phyloP scores from a whole-genome alignment of 2,888 invertebrate genomes.

The Monochamus alternatus region DNA sequence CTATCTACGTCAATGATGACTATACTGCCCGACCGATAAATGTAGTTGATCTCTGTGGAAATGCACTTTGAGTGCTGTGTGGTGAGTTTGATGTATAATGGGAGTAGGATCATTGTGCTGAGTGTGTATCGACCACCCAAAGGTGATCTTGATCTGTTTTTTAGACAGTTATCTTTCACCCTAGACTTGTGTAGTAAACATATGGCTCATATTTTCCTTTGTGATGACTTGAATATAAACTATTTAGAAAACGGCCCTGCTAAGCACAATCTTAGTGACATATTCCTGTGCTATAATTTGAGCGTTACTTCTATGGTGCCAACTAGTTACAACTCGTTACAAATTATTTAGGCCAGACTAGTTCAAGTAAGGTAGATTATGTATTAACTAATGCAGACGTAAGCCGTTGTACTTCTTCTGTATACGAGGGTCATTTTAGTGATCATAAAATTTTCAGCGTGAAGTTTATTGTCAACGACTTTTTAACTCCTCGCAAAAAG shows the following conservation, averaged over 20 bases:
- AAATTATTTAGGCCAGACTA: neutral
- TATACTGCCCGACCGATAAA: neutral
- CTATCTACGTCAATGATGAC: neutral
- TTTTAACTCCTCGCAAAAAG: neutral
- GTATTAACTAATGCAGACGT: neutral
- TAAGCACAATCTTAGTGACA: neutral
- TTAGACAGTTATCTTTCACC: neutral
- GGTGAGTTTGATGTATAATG: neutral
- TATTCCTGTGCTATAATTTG: neutral
- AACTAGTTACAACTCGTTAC: too few species aligned
- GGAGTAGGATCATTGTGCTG: neutral
- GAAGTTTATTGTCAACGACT: neutral
- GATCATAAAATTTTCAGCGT: too few species aligned
- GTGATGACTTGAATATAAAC: too few species aligned
- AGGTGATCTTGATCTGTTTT: too few species aligned
- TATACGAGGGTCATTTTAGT: neutral
- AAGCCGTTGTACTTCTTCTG: neutral
- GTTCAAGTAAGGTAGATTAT: neutral
- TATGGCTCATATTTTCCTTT: too few species aligned
- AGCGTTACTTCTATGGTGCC: neutral
- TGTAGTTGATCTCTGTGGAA: neutral
- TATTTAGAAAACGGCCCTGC: neutral
- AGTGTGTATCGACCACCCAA: neutral
- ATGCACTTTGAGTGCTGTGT: constrained; percentile 1
- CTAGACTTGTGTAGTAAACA: too few species aligned